Percentiles rank a stretch among this genome's conserved stretches.
Conservation (phyloP, 2,888 invertebrate species). For the Heliconius sara region DNA sequence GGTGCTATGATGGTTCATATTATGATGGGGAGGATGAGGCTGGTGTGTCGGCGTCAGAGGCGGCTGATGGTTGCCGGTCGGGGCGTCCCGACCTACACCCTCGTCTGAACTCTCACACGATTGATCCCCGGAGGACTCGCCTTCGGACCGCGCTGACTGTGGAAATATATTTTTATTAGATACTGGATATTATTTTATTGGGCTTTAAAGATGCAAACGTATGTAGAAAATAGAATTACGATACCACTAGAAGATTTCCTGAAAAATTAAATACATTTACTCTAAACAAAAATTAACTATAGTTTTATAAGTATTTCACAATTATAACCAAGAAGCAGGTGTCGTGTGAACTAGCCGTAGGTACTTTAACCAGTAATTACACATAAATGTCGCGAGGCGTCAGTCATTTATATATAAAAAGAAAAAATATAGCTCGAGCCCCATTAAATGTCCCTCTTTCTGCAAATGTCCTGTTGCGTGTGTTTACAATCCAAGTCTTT, state of each 20-base stretch:
- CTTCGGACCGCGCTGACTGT: slow-evolving; percentile 79
- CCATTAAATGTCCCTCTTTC: slow-evolving; percentile 46
- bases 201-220: too few species aligned
- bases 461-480: slow-evolving; percentile 44
- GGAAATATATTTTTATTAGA: slow-evolving; percentile 42
- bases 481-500: slow-evolving; percentile 32
- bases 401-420: slow-evolving; percentile 54
- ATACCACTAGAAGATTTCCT: too few species aligned
- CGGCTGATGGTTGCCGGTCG: slow-evolving; percentile 60
- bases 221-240: too few species aligned
- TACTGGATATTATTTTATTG: background rate
- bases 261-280: too few species aligned
- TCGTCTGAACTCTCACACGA: slow-evolving; percentile 81
- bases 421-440: slow-evolving; percentile 28
- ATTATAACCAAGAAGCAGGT: slow-evolving; percentile 57
- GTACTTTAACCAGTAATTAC: slow-evolving; percentile 60
- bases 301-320: slow-evolving; percentile 43
- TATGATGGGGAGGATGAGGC: slow-evolving; percentile 56
- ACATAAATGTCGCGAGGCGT: slow-evolving; percentile 70
- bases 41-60: slow-evolving; percentile 55
- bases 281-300: slow-evolving; percentile 27
- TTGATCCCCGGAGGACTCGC: slow-evolving; percentile 78
- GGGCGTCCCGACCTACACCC: slow-evolving; percentile 76
- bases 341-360: slow-evolving; percentile 46
- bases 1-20: slow-evolving; percentile 61